Evolutionary conservation across 2,888 invertebrate species (phyloP).

Genomic region (Criorhina ranunculi): DNA sequence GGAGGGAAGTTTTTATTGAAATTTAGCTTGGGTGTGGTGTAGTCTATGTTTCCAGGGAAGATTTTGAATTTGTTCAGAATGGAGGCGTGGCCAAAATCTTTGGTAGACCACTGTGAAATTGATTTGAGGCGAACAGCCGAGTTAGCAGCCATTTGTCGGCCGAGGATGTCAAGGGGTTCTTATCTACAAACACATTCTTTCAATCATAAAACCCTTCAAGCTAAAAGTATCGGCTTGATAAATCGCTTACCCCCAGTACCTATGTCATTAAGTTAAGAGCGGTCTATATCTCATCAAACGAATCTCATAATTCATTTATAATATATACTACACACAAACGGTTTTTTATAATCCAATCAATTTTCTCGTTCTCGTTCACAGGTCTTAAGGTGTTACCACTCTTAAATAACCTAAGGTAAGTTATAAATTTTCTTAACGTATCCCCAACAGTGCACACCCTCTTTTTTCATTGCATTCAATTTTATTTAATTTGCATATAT

Average conservation of each 20-base stretch:
- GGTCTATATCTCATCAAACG: not conserved
- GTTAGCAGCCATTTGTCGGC: too few species aligned
- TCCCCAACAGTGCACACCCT: slow-evolving; percentile 41
- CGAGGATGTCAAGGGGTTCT: too few species aligned
- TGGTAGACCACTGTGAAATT: too few species aligned
- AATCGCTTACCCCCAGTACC: not conserved
- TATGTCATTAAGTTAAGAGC: not conserved
- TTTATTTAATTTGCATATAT: slow-evolving; percentile 54
- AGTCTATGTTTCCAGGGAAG: too few species aligned
- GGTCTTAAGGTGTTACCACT: slow-evolving; percentile 95
- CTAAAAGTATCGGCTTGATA: not conserved
- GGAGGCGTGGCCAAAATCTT: too few species aligned
- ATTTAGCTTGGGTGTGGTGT: too few species aligned
- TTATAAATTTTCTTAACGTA: slow-evolving; percentile 76
- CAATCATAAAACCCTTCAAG: not conserved
- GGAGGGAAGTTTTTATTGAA: too few species aligned
- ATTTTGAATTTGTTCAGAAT: too few species aligned
- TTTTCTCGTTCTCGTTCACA: slow-evolving; percentile 83
- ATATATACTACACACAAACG: not conserved
- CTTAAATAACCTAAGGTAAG: slow-evolving; percentile 93
- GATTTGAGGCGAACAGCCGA: too few species aligned
- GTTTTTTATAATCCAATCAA: slow-evolving; percentile 27
- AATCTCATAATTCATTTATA: slow-evolving; percentile 9
- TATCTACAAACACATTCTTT: too few species aligned
- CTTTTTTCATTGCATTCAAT: slow-evolving; percentile 29